Conservation (phyloP, 2,113 vertebrate species). For the Micronisus gabar region DNA sequence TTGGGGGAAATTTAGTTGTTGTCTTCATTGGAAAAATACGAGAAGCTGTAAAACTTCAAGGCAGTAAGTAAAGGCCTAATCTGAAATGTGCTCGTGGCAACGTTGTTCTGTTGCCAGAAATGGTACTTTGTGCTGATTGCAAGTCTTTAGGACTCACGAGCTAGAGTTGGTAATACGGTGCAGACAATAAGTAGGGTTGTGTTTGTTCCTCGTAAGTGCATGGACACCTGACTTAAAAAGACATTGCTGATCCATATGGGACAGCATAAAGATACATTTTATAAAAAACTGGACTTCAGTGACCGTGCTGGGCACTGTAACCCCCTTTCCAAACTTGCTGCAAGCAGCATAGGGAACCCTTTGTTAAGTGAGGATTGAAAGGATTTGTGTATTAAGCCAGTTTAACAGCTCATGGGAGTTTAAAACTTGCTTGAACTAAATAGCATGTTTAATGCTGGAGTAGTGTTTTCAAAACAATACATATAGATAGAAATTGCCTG, state of each 20-base stretch:
- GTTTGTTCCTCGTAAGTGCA: not conserved
- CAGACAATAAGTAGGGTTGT: not conserved
- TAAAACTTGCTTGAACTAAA: not conserved
- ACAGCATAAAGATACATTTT: not conserved
- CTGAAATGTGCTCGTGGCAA: not conserved
- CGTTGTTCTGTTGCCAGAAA: not conserved
- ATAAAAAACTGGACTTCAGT: not conserved
- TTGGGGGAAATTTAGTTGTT: not conserved
- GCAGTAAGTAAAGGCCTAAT: not conserved
- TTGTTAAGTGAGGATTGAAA: not conserved
- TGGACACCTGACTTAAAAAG: not conserved
- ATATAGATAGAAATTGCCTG: not conserved
- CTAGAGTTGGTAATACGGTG: too few relatives aligned
- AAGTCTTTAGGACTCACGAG: not conserved
- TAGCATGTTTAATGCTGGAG: not conserved
- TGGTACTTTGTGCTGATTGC: too few relatives aligned
- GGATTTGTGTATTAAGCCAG: not conserved
- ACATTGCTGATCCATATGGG: not conserved
- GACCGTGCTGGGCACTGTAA: not conserved
- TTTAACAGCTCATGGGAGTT: not conserved
- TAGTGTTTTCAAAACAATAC: not conserved
- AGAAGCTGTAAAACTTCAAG: not conserved
- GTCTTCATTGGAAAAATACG: not conserved
- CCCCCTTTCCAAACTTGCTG: not conserved
- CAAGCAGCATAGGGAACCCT: not conserved